Conservation (phyloP, 1,140 invertebrate species). For the Drosophila sulfurigaster region DNA sequence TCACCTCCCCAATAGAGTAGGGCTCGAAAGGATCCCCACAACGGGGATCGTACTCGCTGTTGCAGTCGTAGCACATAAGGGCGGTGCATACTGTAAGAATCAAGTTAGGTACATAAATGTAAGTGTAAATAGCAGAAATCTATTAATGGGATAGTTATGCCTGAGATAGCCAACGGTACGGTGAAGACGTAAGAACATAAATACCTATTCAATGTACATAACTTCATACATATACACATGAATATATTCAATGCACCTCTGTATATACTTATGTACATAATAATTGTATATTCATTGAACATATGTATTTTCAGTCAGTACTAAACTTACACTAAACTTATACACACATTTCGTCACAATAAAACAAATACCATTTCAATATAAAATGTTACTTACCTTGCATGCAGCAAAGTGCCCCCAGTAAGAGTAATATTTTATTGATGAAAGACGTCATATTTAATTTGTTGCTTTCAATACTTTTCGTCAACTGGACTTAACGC, state of each 20-base stretch:
- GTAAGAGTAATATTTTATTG: conserved; percentile 73
- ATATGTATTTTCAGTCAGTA: too few relatives aligned
- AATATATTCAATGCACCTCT: too few relatives aligned
- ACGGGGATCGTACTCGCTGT: conserved; percentile 93
- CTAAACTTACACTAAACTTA: too few relatives aligned
- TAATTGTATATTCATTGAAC: too few relatives aligned
- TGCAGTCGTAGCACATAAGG: conserved; percentile 92
- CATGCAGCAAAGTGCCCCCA: conserved; percentile 79
- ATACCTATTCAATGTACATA: too few relatives aligned
- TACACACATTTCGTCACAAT: too few relatives aligned
- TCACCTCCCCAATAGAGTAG: conserved; percentile 92
- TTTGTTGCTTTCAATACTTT: conserved; percentile 38
- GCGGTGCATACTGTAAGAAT: conserved; percentile 85
- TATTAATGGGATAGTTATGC: too few relatives aligned
- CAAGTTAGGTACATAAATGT: neutral
- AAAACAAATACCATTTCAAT: too few relatives aligned
- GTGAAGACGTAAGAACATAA: too few relatives aligned
- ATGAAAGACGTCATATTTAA: conserved; percentile 70
- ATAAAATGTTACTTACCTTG: conserved; percentile 64
- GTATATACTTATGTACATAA: too few relatives aligned
- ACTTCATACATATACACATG: too few relatives aligned
- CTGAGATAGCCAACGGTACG: too few relatives aligned
- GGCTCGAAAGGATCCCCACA: conserved; percentile 94
- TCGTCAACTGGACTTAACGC: neutral
- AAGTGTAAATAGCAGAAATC: neutral